These are phyloP conservation scores for Phenganax stokvisi DNA, from an alignment of 92 coral and sea anemone species.

Conservation along the genomic window DNA sequence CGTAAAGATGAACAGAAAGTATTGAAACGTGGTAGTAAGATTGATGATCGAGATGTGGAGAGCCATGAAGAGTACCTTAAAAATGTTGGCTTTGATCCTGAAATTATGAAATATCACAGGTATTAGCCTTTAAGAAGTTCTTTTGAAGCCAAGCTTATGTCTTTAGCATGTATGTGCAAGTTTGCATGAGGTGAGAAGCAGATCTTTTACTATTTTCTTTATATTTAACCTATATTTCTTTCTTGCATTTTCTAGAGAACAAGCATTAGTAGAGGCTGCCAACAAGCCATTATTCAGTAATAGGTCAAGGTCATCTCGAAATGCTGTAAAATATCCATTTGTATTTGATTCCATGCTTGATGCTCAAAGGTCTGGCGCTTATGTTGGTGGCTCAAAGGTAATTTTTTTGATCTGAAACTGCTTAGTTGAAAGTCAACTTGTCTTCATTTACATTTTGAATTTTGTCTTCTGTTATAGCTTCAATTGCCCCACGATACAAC, in stretches of 20 bases:
- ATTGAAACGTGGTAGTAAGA: conserved; percentile 59
- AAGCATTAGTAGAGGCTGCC: conserved; percentile 64
- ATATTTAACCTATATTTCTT: background rate
- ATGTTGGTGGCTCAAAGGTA: conserved; percentile 88
- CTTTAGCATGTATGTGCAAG: no score
- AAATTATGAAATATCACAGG: conserved; percentile 74
- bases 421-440: background rate
- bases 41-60: conserved; percentile 49
- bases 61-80: conserved; percentile 73
- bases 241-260: conserved; percentile 55
- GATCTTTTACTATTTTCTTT: background rate
- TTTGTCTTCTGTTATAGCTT: conserved; percentile 45
- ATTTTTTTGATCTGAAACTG: background rate
- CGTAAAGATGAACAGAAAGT: conserved; percentile 62
- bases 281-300: conserved; percentile 51
- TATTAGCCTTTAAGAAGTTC: background rate
- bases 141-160: background rate
- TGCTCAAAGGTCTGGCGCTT: conserved; percentile 68
- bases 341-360: conserved; percentile 74
- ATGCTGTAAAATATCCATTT: conserved; percentile 59
- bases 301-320: conserved; percentile 50
- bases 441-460: background rate
- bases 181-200: background rate
- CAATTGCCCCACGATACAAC: conserved; percentile 67
- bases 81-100: conserved; percentile 87